Base-by-base conservation (phyloP, 2,113 vertebrate species). In the Trochalopteron elliotii region DNA sequence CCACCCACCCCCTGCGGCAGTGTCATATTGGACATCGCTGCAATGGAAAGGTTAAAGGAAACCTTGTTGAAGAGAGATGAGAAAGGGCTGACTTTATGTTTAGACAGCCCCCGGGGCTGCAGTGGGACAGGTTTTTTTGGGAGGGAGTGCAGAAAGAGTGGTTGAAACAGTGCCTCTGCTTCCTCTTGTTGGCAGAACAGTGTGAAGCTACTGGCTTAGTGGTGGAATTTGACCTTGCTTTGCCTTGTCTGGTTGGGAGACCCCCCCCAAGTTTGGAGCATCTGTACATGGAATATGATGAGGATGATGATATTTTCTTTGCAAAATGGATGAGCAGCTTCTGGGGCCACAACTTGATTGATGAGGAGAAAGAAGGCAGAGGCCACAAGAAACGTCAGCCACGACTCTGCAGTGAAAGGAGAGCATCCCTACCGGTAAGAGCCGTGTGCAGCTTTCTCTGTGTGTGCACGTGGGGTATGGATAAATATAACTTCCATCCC, bases 321-420 rank as follows among this genome's bases (percentile, higher is more conserved):
- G 99, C 99, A 84, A 99, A 99, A 91, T 99, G 99, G 99, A 99
- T 99, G 99, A 99, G 99, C 95, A 99, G 99, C 87, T 99, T 98
- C 97, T 99, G 99, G 99, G 99, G 99, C 53, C 99, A 99, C 76
- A 98, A 97, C 53, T 97, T 98, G 65, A 97, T 97, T 0, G 94
- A 98, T 10, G 98, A 98, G 15, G 91, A 97, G 87, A 98, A 97
- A 81, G 98, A 98, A 21, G 93, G 97, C 47, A 98, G 97, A 94
- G 90, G 97, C 87, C 97, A 98, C 68, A 98, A 97, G 96, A 98
- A 98, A 89, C 96, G 72, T 63, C 92, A 98, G 57, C 44, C 94
- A 16, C 97, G 50, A 55, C 39, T 55, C 4, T 91, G 96, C 5
- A 79, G 39, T 19, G 98, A 98, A 78, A 98, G 99, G 83, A 98